Percentiles rank a stretch among this genome's conserved stretches.
Evolutionary conservation across 2,797 vertebrate genomes (phyloP).

Genomic region (Spinibarbus caldwelli): DNA sequence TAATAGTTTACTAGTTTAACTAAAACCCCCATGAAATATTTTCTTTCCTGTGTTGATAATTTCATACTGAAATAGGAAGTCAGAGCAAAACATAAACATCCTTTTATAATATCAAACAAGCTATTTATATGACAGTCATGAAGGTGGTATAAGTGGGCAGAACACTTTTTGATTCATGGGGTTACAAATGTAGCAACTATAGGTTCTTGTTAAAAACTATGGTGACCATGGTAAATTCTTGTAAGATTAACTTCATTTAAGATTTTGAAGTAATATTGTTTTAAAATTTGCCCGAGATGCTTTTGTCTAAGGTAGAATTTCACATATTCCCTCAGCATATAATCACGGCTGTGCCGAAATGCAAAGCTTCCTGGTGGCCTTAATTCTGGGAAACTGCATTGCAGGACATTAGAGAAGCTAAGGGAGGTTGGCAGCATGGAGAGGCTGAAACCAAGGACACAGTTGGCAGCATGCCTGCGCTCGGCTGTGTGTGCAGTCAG

Average conservation of each 20-base stretch:
- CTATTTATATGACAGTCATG: background rate
- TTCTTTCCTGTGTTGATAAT: background rate
- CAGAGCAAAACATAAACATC: background rate
- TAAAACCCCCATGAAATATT: background rate
- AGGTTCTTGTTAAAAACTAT: background rate
- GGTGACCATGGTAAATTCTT: background rate
- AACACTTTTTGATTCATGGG: background rate
- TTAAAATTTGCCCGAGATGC: background rate
- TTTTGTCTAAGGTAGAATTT: background rate
- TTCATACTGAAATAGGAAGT: background rate
- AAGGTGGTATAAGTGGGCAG: background rate
- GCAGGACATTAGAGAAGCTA: slow-evolving; percentile 46
- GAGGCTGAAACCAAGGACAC: slow-evolving; percentile 61
- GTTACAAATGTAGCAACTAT: background rate
- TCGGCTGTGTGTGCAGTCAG: slow-evolving; percentile 65
- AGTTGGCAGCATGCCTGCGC: slow-evolving; percentile 69
- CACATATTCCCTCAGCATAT: background rate
- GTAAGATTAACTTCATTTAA: background rate
- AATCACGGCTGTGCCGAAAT: slow-evolving; percentile 13
- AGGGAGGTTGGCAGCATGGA: slow-evolving; percentile 54
- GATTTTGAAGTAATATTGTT: background rate
- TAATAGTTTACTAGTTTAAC: background rate
- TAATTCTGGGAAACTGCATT: slow-evolving; percentile 50
- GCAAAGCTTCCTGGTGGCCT: slow-evolving; percentile 44
- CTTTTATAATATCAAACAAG: background rate